A percentile compares a stretch with the other conserved stretches of the same genome.
Evolutionary conservation across 37 sponge, comb jelly and placozoan genomes (phyloP).

Genomic region (Lycopodina hypogea): DNA sequence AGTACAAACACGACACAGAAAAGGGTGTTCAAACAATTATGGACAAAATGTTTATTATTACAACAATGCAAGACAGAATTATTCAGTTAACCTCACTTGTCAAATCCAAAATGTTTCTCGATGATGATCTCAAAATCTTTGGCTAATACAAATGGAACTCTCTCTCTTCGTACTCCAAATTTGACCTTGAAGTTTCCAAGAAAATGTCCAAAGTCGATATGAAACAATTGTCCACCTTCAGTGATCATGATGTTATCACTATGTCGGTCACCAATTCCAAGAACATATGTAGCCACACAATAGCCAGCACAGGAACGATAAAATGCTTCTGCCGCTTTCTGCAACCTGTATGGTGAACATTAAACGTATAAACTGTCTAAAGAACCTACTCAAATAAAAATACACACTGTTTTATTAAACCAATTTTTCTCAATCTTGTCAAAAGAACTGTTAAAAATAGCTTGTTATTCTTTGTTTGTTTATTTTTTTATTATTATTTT

Average conservation of each 20-base stretch:
- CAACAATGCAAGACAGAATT: too few relatives aligned
- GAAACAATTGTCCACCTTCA: conserved; percentile 83
- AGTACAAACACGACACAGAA: too few relatives aligned
- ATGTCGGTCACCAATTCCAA: conserved; percentile 96
- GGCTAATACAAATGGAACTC: conserved; percentile 93
- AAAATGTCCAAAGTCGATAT: conserved; percentile 96
- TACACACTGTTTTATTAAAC: not conserved
- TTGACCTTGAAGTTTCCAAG: conserved; percentile 95
- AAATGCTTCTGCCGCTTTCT: conserved; percentile 80
- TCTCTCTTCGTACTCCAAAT: conserved; percentile 91
- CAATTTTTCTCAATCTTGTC: not conserved
- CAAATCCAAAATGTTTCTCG: conserved; percentile 79
- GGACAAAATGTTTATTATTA: too few relatives aligned
- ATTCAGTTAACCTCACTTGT: conserved; percentile 61
- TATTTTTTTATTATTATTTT: too few relatives aligned
- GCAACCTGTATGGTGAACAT: conserved; percentile 31
- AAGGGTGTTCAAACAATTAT: too few relatives aligned
- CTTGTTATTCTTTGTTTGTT: too few relatives aligned
- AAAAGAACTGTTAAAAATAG: too few relatives aligned
- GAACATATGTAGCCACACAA: conserved; percentile 96
- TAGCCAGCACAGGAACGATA: conserved; percentile 93
- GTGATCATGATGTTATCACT: conserved; percentile 95
- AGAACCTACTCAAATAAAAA: not conserved
- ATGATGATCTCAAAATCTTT: conserved; percentile 91
- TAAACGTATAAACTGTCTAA: not conserved